These are phyloP conservation scores for Pogonocichla stellata DNA, from an alignment of 2,113 vertebrate genomes.

Conservation along the genomic window DNA sequence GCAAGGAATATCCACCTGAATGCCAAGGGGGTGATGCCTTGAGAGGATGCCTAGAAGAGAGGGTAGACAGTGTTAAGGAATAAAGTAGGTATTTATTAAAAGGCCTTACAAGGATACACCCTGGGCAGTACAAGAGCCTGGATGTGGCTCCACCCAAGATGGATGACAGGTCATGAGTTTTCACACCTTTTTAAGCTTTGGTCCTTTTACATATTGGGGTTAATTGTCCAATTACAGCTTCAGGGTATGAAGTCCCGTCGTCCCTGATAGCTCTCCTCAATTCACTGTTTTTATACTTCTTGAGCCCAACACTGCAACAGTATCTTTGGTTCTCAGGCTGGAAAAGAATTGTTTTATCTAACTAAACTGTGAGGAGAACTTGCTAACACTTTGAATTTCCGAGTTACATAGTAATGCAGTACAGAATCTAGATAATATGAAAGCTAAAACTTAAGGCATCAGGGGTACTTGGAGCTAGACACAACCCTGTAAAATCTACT, in stretches of 20 bases:
- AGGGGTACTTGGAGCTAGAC: background rate
- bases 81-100: background rate
- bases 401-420: background rate
- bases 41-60: background rate
- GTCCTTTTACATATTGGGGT: background rate
- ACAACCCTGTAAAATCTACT: background rate
- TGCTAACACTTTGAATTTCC: background rate
- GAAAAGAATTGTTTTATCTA: background rate
- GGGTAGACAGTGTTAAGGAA: background rate
- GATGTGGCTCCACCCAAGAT: fast-evolving
- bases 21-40: background rate
- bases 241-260: background rate
- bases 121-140: background rate
- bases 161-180: fast-evolving
- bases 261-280: background rate
- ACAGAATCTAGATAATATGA: background rate
- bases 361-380: background rate
- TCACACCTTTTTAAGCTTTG: background rate
- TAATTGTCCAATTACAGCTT: background rate
- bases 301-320: background rate
- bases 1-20: background rate
- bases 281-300: background rate
- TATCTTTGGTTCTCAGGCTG: background rate
- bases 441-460: background rate
- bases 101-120: background rate